Conservation (phyloP, 2,888 invertebrate genomes). For the Tachystola acroxantha region DNA sequence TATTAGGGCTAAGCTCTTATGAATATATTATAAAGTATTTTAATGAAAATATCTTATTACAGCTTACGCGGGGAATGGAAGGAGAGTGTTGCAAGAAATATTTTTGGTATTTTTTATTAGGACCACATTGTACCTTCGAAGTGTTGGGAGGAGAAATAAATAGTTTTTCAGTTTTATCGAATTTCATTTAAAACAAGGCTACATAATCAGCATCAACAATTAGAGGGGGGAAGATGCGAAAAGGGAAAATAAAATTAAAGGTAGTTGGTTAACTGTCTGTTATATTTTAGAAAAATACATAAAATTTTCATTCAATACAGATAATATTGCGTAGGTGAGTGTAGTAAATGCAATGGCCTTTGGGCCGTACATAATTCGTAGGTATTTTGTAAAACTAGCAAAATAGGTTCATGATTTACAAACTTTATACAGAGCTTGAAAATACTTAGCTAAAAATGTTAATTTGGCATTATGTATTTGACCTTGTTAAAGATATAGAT, state of each 20-base stretch:
- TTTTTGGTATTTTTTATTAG: slow-evolving; percentile 9
- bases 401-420: background rate
- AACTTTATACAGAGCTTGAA: background rate
- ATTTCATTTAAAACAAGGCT: too few species aligned
- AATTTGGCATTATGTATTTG: slow-evolving; percentile 1
- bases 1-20: too few species aligned
- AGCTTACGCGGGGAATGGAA: too few species aligned
- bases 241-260: background rate
- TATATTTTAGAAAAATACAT: slow-evolving; percentile 9
- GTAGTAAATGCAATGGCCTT: background rate
- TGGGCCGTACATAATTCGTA: background rate
- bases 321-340: background rate
- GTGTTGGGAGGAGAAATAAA: background rate
- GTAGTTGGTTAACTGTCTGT: background rate
- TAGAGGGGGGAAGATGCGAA: too few species aligned
- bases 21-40: too few species aligned
- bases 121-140: slow-evolving; percentile 3
- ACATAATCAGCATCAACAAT: too few species aligned
- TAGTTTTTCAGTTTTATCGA: too few species aligned
- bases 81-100: slow-evolving; percentile 5
- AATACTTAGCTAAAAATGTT: background rate
- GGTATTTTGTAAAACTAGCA: too few species aligned
- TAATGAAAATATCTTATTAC: too few species aligned
- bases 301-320: slow-evolving; percentile 4
- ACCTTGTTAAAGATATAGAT: background rate